Conservation (phyloP, 2,888 invertebrate species). For the Phalera bucephala region DNA sequence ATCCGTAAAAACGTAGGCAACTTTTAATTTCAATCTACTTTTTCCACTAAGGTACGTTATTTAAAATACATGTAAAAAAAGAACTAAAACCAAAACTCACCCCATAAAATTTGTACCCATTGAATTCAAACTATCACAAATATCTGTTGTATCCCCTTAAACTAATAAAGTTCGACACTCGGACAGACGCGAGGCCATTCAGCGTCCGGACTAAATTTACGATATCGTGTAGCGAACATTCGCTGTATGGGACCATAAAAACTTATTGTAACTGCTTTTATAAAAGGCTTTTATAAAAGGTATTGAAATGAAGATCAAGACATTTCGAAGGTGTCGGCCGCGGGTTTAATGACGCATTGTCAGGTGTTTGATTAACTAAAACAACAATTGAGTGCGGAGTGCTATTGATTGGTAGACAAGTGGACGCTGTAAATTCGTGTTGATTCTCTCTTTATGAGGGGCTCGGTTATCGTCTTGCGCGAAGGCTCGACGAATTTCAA, state of each 20-base stretch:
- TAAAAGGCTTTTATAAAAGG: slow-evolving; percentile 31
- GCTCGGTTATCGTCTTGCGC: no score
- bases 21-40: no score
- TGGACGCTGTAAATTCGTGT: no score
- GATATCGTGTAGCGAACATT: slow-evolving; percentile 38
- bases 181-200: slow-evolving; percentile 38
- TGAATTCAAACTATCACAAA: slow-evolving; percentile 38
- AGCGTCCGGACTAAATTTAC: slow-evolving; percentile 45
- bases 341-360: slow-evolving; percentile 4
- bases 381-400: background rate
- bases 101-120: slow-evolving; percentile 37
- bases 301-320: slow-evolving; percentile 37
- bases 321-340: slow-evolving; percentile 29
- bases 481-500: no score
- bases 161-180: slow-evolving; percentile 39
- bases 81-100: slow-evolving; percentile 14
- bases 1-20: no score
- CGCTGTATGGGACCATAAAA: slow-evolving; percentile 44
- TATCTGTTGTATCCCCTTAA: slow-evolving; percentile 34
- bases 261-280: slow-evolving; percentile 35
- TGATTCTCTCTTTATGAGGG: no score
- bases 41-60: no score
- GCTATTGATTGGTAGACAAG: background rate
- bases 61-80: slow-evolving; percentile 18
- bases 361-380: background rate